Evolutionary conservation across 2,888 invertebrate genomes (phyloP), one percentile per base, ranked within the genome.

Genomic region (Mycalesis mineus): DNA sequence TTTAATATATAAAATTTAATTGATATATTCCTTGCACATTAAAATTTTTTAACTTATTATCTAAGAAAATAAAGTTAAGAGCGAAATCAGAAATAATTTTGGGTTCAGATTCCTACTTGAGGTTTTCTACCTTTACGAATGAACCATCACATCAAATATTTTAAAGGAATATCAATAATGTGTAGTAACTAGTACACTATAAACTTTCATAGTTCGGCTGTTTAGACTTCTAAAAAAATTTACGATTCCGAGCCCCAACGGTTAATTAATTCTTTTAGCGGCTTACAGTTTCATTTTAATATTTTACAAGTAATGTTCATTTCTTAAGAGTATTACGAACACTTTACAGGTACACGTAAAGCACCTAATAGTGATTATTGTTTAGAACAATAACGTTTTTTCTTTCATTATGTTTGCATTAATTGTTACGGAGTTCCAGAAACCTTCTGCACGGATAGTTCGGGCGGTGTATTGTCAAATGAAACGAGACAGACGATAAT

Each of bases 401-500:
- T 14, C 13, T 33, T 47, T 6, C 11, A 33, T 47, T 33, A 7
- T 15, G 15, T 60, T 55, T 58, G 55, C 61, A 51, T 60, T 65
- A 61, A 68, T 69, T 66, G 71, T 68, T 67, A 59, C 62, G 69
- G 72, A 70, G 75, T 76, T 72, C 69, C 60, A 62, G 69, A 77
- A 73, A 74, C 69, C 65, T 61, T 67, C 65, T 45, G 49, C 58
- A 68, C 66, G 65, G 67, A 64, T 55, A 60, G 75, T 74, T 70
- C 67, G 74, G 74, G 75, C 77, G 74, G 74, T 69, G 68, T 68
- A 72, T 71, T 77, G 78, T 78, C 78, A 83, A 83, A 83, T 77
- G 77, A 76, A 81, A 74, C 73, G 73, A 76, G 70, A 69, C 70
- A 70, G 68, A 77, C 80, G 78, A 84, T 88, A 86, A 87, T 86